Evolutionary conservation across 1,140 invertebrate genomes (phyloP), one percentile per base, ranked within the genome.

Genomic region (Popillia japonica): DNA sequence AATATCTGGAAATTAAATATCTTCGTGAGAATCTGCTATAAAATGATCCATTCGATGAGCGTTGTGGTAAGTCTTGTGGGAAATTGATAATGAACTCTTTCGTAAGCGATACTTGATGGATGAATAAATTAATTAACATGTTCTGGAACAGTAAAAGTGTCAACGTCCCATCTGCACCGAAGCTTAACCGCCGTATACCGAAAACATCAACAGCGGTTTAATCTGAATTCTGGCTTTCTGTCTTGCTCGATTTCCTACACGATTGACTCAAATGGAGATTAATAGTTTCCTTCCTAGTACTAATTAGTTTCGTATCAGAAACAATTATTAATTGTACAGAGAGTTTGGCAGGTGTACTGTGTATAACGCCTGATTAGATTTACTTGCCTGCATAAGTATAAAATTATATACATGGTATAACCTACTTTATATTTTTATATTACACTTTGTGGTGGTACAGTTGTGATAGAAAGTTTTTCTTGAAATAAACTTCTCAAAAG

Each of bases 91-190:
- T 68, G 61, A 68, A 68, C 17, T 68, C 20, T 34, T 14, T 27
- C 61, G 61, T 68, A 68, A 68, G n/a, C 27, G 61, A 68, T 68
- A 68, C 61, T 68, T 68, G 61, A 23, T 68, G 61, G 61, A 68
- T 68, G 61, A 68, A 68, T 68, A 68, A 68, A 68, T 68, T 68
- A 68, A 68, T 68, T 68, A 20, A 68, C 61, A 34, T 34, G 27
- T 68, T 68, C 22, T 27, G 22, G 44, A 7, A 27, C 22, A 11
- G n/a, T 27, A 68, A 68, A 68, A 34, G 20, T 68, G 61, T 68
- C 27, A 27, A 68, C 11, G 20, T 23, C 27, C 0, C 61, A 22
- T 68, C 61, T 68, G 61, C 20, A n/a, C 17, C 48, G 48, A 55
- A n/a, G 48, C 14, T 55, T 55, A 55, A 55, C 14, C 48, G 48